Conservation (phyloP, 1,140 invertebrate genomes). For the Tribolium castaneum region DNA sequence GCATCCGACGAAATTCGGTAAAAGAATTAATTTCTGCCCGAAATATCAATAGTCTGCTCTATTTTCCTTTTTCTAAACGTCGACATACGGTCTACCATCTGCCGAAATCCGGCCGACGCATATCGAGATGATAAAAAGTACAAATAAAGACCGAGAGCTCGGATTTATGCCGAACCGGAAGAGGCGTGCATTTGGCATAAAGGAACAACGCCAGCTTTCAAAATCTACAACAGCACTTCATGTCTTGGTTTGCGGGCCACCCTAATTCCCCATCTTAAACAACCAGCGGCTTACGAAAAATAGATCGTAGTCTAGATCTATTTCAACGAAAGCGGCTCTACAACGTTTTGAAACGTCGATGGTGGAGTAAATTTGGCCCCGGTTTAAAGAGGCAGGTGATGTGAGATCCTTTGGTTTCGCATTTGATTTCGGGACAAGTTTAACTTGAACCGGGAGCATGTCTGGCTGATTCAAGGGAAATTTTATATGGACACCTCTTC, state of each 20-base stretch:
- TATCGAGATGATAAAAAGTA: conserved; percentile 31
- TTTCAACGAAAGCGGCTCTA: background rate
- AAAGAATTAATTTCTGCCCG: background rate
- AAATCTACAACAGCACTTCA: conserved; percentile 43
- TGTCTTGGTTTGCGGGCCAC: conserved; percentile 38
- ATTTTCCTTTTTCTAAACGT: background rate
- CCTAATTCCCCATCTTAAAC: conserved; percentile 37
- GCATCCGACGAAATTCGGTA: conserved; percentile 15
- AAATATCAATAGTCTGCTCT: conserved; percentile 1
- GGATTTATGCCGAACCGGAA: conserved; percentile 40
- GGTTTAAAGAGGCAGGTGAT: conserved; percentile 14
- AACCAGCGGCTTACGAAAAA: background rate
- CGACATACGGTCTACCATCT: conserved; percentile 5
- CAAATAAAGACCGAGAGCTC: conserved; percentile 37
- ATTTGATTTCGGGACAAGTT: conserved; percentile 30
- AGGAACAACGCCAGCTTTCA: conserved; percentile 41
- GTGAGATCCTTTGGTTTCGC: background rate
- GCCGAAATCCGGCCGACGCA: background rate
- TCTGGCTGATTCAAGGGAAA: conserved; percentile 20
- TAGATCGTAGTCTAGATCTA: background rate
- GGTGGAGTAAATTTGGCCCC: background rate
- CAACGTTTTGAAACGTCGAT: background rate
- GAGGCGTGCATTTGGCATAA: conserved; percentile 44
- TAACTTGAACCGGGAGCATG: conserved; percentile 13
- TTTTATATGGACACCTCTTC: conserved; percentile 41